Percentiles rank a stretch among this genome's conserved stretches.
Evolutionary conservation across 2,888 invertebrate species (phyloP).

Genomic region (Sericinus montela): DNA sequence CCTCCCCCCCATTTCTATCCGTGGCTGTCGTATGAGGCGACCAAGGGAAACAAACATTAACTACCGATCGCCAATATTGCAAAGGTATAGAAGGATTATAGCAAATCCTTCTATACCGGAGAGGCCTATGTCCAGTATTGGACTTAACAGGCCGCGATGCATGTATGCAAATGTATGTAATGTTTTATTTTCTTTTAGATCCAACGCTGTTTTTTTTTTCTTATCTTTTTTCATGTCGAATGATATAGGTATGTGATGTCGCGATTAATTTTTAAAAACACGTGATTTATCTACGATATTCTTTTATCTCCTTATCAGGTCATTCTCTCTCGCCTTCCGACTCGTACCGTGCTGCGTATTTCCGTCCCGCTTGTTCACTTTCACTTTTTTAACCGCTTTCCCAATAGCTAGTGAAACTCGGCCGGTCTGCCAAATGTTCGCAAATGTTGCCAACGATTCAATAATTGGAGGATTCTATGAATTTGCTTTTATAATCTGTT

Average conservation of each 20-base stretch:
- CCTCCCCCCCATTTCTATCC: too few species aligned
- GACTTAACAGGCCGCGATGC: too few species aligned
- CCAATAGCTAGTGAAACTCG: conserved; percentile 61
- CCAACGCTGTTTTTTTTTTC: too few species aligned
- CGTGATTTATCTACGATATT: conserved; percentile 11
- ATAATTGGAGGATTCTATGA: conserved; percentile 25
- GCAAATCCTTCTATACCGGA: too few species aligned
- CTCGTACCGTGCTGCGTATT: conserved; percentile 24
- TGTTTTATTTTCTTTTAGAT: too few species aligned
- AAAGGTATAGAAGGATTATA: too few species aligned
- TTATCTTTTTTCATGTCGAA: too few species aligned
- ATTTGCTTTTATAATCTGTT: conserved; percentile 16
- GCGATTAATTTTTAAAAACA: not conserved
- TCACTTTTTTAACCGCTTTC: conserved; percentile 73
- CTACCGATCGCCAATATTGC: too few species aligned
- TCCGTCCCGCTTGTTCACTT: conserved; percentile 54
- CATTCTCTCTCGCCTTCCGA: conserved; percentile 37
- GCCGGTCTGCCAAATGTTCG: conserved; percentile 63
- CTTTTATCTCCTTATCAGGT: conserved; percentile 32
- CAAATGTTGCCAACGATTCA: conserved; percentile 30
- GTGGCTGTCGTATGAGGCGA: too few species aligned
- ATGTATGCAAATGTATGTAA: too few species aligned
- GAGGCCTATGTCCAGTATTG: too few species aligned
- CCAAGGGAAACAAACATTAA: too few species aligned
- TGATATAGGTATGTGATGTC: conserved; percentile 3